Evolutionary conservation across 2,113 vertebrate species (phyloP).

Genomic region (Motacilla tschutschensis): DNA sequence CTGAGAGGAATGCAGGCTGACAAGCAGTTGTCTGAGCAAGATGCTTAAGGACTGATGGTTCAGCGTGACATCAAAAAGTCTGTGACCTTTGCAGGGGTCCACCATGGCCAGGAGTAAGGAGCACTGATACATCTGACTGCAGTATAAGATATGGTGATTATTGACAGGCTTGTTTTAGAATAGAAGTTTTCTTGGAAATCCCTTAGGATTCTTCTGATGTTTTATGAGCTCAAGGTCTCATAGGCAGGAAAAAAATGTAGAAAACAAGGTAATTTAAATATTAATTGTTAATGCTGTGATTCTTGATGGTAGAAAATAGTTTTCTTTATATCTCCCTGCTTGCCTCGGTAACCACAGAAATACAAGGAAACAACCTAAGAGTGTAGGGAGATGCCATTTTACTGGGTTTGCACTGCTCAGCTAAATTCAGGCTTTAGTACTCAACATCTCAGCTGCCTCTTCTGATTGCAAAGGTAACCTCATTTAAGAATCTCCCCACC

Average conservation of each 20-base stretch:
- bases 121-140: not conserved
- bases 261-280: conserved; percentile 21
- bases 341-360: conserved; percentile 22
- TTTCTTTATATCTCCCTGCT: conserved; percentile 14
- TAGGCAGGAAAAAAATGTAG: not conserved
- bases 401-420: not conserved
- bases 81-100: not conserved
- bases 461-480: not conserved
- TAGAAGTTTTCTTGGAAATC: not conserved
- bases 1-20: not conserved
- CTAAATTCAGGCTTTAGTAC: not conserved
- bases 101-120: not conserved
- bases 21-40: not conserved
- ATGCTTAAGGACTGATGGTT: not conserved
- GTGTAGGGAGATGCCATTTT: conserved; percentile 8
- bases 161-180: not conserved
- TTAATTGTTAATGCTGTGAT: conserved; percentile 1
- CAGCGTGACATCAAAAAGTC: not conserved
- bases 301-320: conserved; percentile 7
- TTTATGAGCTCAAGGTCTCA: not conserved
- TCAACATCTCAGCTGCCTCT: not conserved
- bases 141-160: not conserved
- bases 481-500: not conserved
- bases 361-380: conserved; percentile 2
- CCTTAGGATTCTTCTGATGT: not conserved